phyloP scores from a whole-genome alignment of 2,113 vertebrate genomes.

The Micronycteris hirsuta region DNA sequence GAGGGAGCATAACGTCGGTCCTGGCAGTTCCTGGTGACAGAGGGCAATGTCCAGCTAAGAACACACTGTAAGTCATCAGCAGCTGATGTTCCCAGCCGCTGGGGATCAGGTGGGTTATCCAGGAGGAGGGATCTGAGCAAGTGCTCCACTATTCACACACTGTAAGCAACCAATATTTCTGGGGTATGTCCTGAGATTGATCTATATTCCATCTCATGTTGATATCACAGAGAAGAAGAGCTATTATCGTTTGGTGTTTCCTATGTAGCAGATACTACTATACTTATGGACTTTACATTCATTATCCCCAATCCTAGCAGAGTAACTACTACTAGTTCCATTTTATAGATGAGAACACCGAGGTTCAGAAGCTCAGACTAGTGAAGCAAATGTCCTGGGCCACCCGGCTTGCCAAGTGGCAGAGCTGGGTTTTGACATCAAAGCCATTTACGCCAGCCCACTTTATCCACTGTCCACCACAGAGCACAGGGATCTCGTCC shows the following conservation, averaged over 20 bases:
- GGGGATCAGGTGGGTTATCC: neutral
- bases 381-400: neutral
- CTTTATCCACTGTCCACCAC: neutral
- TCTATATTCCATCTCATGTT: neutral
- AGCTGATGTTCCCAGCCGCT: neutral
- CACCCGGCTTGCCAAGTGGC: neutral
- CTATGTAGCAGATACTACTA: neutral
- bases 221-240: neutral
- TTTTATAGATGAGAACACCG: slow-evolving; percentile 17
- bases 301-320: neutral
- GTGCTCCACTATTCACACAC: neutral
- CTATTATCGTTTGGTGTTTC: neutral
- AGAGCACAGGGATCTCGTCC: neutral
- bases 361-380: neutral
- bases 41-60: neutral
- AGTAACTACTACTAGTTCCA: neutral
- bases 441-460: slow-evolving; percentile 35
- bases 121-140: neutral
- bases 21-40: neutral
- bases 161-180: neutral
- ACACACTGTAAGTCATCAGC: neutral
- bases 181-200: neutral
- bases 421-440: slow-evolving; percentile 13
- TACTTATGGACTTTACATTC: neutral
- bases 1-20: neutral